Percentiles rank a stretch among this genome's conserved stretches.
Conservation (phyloP, 1,140 invertebrate species). For the Diorhabda sublineata region DNA sequence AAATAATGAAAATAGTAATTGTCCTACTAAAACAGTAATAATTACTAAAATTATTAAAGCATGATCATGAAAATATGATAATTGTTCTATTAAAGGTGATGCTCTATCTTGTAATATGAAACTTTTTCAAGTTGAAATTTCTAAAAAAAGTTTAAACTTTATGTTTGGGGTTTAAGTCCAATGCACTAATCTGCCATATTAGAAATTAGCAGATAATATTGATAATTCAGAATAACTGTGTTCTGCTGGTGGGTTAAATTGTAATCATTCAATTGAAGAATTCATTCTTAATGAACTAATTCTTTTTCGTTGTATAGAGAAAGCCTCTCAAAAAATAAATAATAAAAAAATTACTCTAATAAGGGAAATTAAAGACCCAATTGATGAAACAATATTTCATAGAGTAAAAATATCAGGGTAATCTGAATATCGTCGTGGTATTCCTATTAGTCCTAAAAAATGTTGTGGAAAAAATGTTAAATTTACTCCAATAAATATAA, state of each 20-base stretch:
- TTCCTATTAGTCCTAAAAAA: slow-evolving; percentile 69
- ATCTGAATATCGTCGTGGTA: slow-evolving; percentile 69
- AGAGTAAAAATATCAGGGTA: slow-evolving; percentile 55
- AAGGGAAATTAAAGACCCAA: no score
- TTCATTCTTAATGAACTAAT: slow-evolving; percentile 48
- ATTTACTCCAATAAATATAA: slow-evolving; percentile 66
- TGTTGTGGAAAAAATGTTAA: slow-evolving; percentile 75
- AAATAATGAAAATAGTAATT: slow-evolving; percentile 54
- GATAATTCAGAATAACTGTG: slow-evolving; percentile 56
- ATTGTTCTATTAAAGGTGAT: slow-evolving; percentile 57
- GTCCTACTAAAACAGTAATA: slow-evolving; percentile 56
- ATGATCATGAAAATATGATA: slow-evolving; percentile 59
- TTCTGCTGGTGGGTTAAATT: slow-evolving; percentile 53
- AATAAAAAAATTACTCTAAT: no score
- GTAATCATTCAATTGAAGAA: slow-evolving; percentile 57
- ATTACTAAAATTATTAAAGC: slow-evolving; percentile 55
- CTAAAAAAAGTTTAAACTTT: slow-evolving; percentile 54
- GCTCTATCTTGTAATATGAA: slow-evolving; percentile 29
- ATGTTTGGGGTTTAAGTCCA: slow-evolving; percentile 58
- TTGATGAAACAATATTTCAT: no score
- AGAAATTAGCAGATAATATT: slow-evolving; percentile 52
- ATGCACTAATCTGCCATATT: slow-evolving; percentile 55
- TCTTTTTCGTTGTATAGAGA: slow-evolving; percentile 40
- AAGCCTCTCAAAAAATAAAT: no score
- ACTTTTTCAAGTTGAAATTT: slow-evolving; percentile 46